A percentile compares a stretch with the other conserved stretches of the same genome.
phyloP scores from a whole-genome alignment of 2,888 invertebrate genomes.

The Odontomyia ornata region DNA sequence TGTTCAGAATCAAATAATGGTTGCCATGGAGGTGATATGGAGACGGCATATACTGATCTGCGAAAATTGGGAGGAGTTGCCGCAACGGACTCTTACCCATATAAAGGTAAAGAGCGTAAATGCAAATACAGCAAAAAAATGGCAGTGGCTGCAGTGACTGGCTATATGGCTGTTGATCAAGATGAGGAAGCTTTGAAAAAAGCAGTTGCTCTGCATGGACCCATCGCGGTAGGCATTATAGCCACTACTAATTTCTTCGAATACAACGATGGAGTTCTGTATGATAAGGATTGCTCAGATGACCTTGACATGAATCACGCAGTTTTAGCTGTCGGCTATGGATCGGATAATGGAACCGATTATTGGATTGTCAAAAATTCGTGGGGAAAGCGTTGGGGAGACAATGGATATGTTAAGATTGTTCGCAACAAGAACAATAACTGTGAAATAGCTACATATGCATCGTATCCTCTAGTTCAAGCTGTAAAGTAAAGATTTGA shows the following conservation, averaged over 20 bases:
- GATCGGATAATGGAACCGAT: background rate
- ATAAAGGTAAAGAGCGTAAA: background rate
- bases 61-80: background rate
- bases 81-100: background rate
- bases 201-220: background rate
- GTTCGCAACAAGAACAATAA: conserved; percentile 26
- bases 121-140: background rate
- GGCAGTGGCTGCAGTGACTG: background rate
- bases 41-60: background rate
- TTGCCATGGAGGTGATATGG: background rate
- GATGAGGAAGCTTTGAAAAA: too few relatives aligned
- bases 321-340: conserved; percentile 21
- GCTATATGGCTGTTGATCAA: too few relatives aligned
- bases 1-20: background rate
- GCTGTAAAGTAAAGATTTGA: too few relatives aligned
- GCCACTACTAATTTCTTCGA: background rate
- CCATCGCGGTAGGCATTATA: background rate
- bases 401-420: conserved; percentile 41
- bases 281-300: background rate
- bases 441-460: conserved; percentile 34
- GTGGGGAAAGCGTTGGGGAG: conserved; percentile 39
- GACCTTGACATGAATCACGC: background rate
- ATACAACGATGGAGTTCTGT: background rate
- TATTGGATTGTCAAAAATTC: conserved; percentile 44
- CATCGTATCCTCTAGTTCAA: background rate